Evolutionary conservation across 2,797 vertebrate genomes (phyloP).

Genomic region (Galago senegalensis): DNA sequence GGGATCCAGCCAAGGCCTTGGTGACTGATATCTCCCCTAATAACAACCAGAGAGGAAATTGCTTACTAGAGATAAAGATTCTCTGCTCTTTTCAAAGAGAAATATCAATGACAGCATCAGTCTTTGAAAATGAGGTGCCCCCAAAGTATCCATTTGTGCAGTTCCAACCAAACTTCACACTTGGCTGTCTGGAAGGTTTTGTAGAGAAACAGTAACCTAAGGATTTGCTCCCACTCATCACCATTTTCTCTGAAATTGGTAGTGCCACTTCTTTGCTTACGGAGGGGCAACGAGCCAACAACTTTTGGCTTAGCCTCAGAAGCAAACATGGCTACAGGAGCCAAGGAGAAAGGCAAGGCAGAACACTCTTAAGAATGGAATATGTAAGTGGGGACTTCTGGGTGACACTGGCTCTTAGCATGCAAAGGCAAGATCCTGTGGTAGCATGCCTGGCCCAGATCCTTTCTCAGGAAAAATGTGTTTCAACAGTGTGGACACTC

Average conservation of each 20-base stretch:
- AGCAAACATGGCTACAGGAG: neutral
- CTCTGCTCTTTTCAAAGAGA: constrained; percentile 70
- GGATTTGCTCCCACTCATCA: neutral
- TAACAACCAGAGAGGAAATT: constrained; percentile 77
- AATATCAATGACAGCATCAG: neutral
- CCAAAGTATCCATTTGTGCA: neutral
- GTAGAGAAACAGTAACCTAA: constrained; percentile 32
- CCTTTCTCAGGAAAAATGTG: neutral
- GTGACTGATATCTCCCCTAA: constrained; percentile 69
- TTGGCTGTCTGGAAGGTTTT: constrained; percentile 40
- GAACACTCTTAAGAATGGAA: neutral
- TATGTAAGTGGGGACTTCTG: neutral
- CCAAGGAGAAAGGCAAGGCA: neutral
- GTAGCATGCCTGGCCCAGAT: no score
- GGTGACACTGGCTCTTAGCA: neutral
- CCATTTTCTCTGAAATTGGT: constrained; percentile 53
- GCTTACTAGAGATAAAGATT: constrained; percentile 76
- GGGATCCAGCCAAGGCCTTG: constrained; percentile 3
- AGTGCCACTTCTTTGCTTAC: constrained; percentile 25
- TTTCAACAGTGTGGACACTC: no score
- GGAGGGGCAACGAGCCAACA: neutral
- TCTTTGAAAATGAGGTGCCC: constrained; percentile 31
- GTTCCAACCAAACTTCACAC: neutral
- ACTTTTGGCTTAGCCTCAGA: neutral
- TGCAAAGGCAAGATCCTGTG: neutral